These are phyloP conservation scores for Glareola pratincola DNA, from an alignment of 2,113 vertebrate genomes.

Conservation along the genomic window DNA sequence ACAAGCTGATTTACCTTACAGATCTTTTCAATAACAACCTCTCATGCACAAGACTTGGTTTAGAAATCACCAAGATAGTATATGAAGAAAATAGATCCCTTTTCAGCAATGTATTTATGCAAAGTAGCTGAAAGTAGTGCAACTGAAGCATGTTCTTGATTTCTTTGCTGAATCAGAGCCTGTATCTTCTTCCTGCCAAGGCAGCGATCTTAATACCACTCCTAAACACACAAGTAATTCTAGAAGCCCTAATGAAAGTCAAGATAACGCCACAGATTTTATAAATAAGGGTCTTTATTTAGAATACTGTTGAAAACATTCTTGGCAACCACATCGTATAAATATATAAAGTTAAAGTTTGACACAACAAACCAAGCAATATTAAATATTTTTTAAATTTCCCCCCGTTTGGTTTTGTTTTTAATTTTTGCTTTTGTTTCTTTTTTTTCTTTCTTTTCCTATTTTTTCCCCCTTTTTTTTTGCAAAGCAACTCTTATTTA, in stretches of 20 bases:
- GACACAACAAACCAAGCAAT: conserved; percentile 89
- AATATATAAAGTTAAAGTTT: conserved; percentile 93
- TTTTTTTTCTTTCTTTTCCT: background rate
- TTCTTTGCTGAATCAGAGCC: conserved; percentile 44
- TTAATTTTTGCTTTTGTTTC: background rate
- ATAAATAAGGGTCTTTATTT: conserved; percentile 92
- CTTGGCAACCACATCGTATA: conserved; percentile 85
- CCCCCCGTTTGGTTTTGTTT: background rate
- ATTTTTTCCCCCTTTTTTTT: background rate
- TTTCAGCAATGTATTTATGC: background rate
- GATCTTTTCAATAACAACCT: background rate
- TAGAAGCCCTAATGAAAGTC: conserved; percentile 51
- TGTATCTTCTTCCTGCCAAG: conserved; percentile 51
- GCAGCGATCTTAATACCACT: conserved; percentile 13
- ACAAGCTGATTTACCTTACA: background rate
- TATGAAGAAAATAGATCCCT: background rate
- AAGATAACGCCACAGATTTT: conserved; percentile 64
- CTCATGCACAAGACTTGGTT: background rate
- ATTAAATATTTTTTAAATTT: conserved; percentile 83
- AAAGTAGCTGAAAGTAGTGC: background rate
- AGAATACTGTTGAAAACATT: conserved; percentile 75
- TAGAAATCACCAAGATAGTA: background rate
- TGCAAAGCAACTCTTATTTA: conserved; percentile 90
- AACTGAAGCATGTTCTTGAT: conserved; percentile 1
- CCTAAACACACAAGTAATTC: conserved; percentile 47